These are phyloP conservation scores for Tachystola acroxantha DNA, from an alignment of 2,888 invertebrate genomes.

Conservation along the genomic window DNA sequence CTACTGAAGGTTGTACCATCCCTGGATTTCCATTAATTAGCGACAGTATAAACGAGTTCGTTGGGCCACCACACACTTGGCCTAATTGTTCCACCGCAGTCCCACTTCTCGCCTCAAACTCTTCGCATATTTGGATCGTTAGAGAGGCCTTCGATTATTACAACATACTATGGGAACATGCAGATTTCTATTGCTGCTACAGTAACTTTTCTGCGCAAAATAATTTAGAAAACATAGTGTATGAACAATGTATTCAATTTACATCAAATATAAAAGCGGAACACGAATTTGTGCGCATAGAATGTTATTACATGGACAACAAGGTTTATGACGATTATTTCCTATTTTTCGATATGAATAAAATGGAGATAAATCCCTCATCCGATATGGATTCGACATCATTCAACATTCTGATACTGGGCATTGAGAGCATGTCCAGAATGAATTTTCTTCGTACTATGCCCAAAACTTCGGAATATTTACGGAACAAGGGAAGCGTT, in stretches of 20 bases:
- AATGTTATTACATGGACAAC: constrained; percentile 65
- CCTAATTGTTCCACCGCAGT: constrained; percentile 18
- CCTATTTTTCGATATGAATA: constrained; percentile 1
- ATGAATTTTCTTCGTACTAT: constrained; percentile 88
- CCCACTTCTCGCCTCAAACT: constrained; percentile 22
- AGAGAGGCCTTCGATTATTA: constrained; percentile 18
- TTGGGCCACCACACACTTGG: constrained; percentile 9
- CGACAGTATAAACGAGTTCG: constrained; percentile 17
- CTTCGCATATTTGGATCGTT: constrained; percentile 29
- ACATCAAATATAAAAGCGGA: constrained; percentile 40
- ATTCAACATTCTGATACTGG: constrained; percentile 86
- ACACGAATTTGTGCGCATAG: constrained; percentile 82
- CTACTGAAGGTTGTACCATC: constrained; percentile 30
- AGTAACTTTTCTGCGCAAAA: constrained; percentile 57
- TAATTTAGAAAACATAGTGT: constrained; percentile 26
- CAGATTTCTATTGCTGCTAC: constrained; percentile 73
- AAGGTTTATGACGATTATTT: constrained; percentile 17
- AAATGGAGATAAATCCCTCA: constrained; percentile 12
- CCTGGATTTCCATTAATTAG: constrained; percentile 19
- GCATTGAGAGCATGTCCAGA: constrained; percentile 89
- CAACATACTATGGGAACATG: constrained; percentile 10
- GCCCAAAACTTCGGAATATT: constrained; percentile 79
- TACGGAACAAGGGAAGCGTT: constrained; percentile 79
- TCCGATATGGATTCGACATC: constrained; percentile 12
- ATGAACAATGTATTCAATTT: constrained; percentile 58